These are phyloP conservation scores for Rhyacophila brunnea DNA, from an alignment of 1,140 invertebrate genomes.

Conservation along the genomic window DNA sequence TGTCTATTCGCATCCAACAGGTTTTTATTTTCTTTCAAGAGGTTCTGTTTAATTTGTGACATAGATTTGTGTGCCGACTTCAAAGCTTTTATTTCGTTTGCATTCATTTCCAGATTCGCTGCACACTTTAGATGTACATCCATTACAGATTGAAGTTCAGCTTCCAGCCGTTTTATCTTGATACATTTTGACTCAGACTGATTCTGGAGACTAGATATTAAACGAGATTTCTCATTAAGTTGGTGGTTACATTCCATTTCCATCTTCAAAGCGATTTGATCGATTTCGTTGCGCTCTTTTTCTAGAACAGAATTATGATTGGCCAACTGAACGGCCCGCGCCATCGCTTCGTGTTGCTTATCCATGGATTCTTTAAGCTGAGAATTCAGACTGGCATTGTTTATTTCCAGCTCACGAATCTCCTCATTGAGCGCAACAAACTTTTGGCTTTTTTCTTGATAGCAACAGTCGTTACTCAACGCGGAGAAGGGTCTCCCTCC, in stretches of 20 bases:
- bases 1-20: slow-evolving; percentile 45
- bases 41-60: slow-evolving; percentile 42
- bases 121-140: slow-evolving; percentile 27
- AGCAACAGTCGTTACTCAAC: slow-evolving; percentile 58
- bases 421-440: slow-evolving; percentile 48
- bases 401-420: slow-evolving; percentile 46
- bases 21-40: slow-evolving; percentile 46
- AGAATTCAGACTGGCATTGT: slow-evolving; percentile 9
- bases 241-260: slow-evolving; percentile 63
- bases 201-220: slow-evolving; percentile 17
- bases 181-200: slow-evolving; percentile 5
- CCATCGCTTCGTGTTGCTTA: slow-evolving; percentile 74
- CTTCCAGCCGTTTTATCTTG: slow-evolving; percentile 3
- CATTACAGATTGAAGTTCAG: neutral
- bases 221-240: slow-evolving; percentile 41
- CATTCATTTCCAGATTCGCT: slow-evolving; percentile 15
- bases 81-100: slow-evolving; percentile 35
- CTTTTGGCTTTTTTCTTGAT: slow-evolving; percentile 46
- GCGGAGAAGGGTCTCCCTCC: slow-evolving; percentile 58
- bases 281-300: slow-evolving; percentile 66
- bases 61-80: slow-evolving; percentile 39
- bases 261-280: slow-evolving; percentile 64
- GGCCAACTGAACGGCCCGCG: slow-evolving; percentile 64
- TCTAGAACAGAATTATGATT: slow-evolving; percentile 65
- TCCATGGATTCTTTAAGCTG: slow-evolving; percentile 53